These are phyloP conservation scores for Strigops habroptila DNA, from an alignment of 2,113 vertebrate genomes.

Conservation along the genomic window DNA sequence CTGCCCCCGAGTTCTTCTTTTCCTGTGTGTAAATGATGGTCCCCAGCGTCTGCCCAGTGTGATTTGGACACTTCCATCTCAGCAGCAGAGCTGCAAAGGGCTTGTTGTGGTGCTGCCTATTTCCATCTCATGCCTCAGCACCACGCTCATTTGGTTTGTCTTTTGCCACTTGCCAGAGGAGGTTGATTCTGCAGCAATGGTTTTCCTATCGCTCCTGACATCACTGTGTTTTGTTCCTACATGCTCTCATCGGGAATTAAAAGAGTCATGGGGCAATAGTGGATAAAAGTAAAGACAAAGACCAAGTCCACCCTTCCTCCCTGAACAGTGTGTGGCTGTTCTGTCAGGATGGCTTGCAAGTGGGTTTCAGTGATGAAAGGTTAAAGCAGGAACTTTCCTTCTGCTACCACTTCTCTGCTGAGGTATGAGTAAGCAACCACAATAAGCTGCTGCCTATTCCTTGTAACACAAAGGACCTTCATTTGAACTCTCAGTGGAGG, in stretches of 20 bases:
- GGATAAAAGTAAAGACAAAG: background rate
- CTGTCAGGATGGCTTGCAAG: background rate
- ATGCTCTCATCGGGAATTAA: background rate
- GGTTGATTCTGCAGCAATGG: background rate
- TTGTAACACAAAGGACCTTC: background rate
- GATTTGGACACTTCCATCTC: accelerated
- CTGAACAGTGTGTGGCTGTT: background rate
- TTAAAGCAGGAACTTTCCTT: background rate
- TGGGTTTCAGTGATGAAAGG: background rate
- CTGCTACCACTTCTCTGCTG: background rate
- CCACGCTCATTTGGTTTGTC: background rate
- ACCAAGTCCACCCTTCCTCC: background rate
- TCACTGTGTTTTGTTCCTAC: background rate
- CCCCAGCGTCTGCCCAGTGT: accelerated
- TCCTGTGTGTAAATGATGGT: accelerated
- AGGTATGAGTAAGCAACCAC: background rate
- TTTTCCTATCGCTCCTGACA: background rate
- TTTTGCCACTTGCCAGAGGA: background rate
- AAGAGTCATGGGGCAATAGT: background rate
- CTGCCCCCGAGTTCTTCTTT: background rate
- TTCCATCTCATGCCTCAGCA: background rate
- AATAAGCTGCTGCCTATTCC: background rate
- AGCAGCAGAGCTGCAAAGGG: background rate
- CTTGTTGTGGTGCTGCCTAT: background rate
- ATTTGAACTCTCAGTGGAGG: background rate